These are phyloP conservation scores for Amphiura filiformis DNA, from an alignment of 35 echinoderm and acorn worm species.

Conservation along the genomic window DNA sequence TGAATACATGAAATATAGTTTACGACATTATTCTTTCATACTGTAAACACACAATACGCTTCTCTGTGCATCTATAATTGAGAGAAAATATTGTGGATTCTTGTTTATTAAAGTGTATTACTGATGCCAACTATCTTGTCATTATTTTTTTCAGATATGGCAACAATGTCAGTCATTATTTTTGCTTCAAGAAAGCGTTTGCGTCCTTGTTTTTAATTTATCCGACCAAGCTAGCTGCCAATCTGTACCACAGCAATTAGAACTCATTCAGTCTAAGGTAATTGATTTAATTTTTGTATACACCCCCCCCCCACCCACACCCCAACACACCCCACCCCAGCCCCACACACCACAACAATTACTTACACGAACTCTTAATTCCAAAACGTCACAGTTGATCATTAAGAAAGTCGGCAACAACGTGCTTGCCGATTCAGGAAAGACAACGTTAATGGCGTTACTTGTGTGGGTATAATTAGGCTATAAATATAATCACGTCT, in stretches of 20 bases:
- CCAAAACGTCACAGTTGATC: not conserved
- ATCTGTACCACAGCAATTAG: not conserved
- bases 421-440: not conserved
- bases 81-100: not conserved
- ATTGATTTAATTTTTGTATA: not conserved
- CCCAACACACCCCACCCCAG: not conserved
- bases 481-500: not conserved
- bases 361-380: not conserved
- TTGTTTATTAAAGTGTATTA: not conserved
- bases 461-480: not conserved
- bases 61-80: not conserved
- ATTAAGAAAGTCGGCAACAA: not conserved
- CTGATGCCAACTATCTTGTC: not conserved
- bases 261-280: not conserved
- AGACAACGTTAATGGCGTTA: not conserved
- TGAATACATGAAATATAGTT: not conserved
- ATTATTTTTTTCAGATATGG: not conserved
- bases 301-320: not conserved
- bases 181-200: not conserved
- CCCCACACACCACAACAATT: not conserved
- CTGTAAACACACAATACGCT: not conserved
- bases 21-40: not conserved
- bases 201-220: not conserved
- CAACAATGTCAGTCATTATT: not conserved
- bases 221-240: not conserved